Conservation (phyloP, 2,888 invertebrate genomes). For the Mesorhabditis sp. region DNA sequence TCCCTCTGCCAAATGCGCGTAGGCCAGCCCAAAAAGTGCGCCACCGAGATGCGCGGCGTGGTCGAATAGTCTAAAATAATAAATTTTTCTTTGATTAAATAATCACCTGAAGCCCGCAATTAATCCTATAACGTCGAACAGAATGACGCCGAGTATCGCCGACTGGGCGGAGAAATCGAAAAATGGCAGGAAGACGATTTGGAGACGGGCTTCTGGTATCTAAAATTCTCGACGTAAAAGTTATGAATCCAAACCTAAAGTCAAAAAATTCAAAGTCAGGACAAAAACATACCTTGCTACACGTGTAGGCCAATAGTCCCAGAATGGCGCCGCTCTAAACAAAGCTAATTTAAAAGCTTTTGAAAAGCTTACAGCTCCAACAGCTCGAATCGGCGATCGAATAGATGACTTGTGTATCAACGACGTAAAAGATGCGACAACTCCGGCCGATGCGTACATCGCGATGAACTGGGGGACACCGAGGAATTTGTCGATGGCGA, state of each 20-base stretch:
- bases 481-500: slow-evolving; percentile 34
- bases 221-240: neutral
- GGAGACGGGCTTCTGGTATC: slow-evolving; percentile 67
- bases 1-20: neutral
- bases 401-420: slow-evolving; percentile 74
- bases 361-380: slow-evolving; percentile 79
- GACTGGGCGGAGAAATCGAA: slow-evolving; percentile 76
- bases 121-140: slow-evolving; percentile 79
- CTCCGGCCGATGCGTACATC: slow-evolving; percentile 78
- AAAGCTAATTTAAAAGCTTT: slow-evolving; percentile 11
- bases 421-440: slow-evolving; percentile 74
- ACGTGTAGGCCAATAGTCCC: slow-evolving; percentile 81
- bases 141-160: slow-evolving; percentile 67
- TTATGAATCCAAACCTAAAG: too few species aligned
- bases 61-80: slow-evolving; percentile 84
- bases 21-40: slow-evolving; percentile 76
- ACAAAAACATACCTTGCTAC: slow-evolving; percentile 60
- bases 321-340: slow-evolving; percentile 89
- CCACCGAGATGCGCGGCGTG: slow-evolving; percentile 98
- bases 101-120: slow-evolving; percentile 58
- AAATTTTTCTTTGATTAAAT: neutral
- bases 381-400: slow-evolving; percentile 73
- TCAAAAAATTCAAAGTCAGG: neutral
- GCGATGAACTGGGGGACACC: slow-evolving; percentile 71
- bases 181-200: slow-evolving; percentile 83